A percentile compares a stretch with the other conserved stretches of the same genome.
These are phyloP conservation scores for Nephrotoma flavescens DNA, from an alignment of 2,888 invertebrate species.

Conservation along the genomic window DNA sequence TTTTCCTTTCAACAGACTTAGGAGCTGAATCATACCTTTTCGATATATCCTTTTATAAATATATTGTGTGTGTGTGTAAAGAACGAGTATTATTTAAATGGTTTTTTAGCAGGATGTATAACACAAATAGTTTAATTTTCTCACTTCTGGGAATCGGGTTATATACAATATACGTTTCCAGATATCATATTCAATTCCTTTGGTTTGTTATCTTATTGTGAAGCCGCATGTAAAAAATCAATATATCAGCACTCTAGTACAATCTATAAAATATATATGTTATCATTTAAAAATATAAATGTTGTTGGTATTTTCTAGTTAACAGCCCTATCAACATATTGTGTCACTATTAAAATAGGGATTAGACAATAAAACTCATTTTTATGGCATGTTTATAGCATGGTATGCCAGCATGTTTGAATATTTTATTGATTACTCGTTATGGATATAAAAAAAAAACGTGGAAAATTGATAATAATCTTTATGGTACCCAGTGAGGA, in stretches of 20 bases:
- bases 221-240: background rate
- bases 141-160: background rate
- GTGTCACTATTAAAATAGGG: background rate
- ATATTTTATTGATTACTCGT: background rate
- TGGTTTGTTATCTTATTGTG: background rate
- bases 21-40: background rate
- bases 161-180: background rate
- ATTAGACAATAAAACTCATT: background rate
- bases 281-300: background rate
- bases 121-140: background rate
- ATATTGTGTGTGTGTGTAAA: background rate
- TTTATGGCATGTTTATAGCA: background rate
- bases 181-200: background rate
- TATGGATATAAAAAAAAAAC: background rate
- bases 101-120: background rate
- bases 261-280: background rate
- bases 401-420: background rate
- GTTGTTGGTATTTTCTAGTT: background rate
- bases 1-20: background rate
- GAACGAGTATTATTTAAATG: background rate
- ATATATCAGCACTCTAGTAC: background rate
- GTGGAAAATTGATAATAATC: background rate
- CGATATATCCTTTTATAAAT: background rate
- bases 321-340: background rate
- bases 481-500: background rate